Conservation (phyloP, 2,113 vertebrate genomes). For the Vanacampus margaritifer region DNA sequence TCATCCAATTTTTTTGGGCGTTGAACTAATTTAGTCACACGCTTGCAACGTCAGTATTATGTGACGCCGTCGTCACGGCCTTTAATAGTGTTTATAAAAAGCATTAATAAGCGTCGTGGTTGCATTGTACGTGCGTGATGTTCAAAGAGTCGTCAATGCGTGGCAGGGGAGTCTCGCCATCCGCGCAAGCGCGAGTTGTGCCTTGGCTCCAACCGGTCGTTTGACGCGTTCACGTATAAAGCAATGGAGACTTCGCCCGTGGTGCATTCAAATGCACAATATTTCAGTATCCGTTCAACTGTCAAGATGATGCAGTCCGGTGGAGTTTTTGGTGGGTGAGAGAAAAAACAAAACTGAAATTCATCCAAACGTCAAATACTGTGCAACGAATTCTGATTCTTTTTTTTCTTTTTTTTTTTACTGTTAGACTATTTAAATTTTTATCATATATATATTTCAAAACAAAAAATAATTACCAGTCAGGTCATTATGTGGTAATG, state of each 20-base stretch:
- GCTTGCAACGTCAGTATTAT: not conserved
- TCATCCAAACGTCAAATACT: not conserved
- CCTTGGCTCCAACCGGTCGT: not conserved
- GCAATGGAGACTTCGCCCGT: not conserved
- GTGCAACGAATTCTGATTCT: not conserved
- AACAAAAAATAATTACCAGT: not conserved
- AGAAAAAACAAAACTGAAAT: not conserved
- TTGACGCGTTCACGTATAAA: not conserved
- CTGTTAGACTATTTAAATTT: not conserved
- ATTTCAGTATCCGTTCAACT: not conserved
- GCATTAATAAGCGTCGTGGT: not conserved
- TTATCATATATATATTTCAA: not conserved
- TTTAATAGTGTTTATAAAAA: not conserved
- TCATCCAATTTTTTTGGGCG: not conserved
- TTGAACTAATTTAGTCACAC: not conserved
- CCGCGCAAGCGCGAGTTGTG: not conserved
- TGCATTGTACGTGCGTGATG: not conserved
- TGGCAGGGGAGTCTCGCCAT: not conserved
- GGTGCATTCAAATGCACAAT: not conserved
- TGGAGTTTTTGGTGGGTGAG: slow-evolving; percentile 5
- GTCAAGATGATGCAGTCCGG: not conserved
- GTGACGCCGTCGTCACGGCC: not conserved
- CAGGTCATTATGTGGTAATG: not conserved
- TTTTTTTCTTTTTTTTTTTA: too few species aligned
- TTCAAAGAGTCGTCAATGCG: not conserved